Evolutionary conservation across 2,797 vertebrate genomes (phyloP), one percentile per base, ranked within the genome.

Genomic region (Melanotaenia pygmaea): DNA sequence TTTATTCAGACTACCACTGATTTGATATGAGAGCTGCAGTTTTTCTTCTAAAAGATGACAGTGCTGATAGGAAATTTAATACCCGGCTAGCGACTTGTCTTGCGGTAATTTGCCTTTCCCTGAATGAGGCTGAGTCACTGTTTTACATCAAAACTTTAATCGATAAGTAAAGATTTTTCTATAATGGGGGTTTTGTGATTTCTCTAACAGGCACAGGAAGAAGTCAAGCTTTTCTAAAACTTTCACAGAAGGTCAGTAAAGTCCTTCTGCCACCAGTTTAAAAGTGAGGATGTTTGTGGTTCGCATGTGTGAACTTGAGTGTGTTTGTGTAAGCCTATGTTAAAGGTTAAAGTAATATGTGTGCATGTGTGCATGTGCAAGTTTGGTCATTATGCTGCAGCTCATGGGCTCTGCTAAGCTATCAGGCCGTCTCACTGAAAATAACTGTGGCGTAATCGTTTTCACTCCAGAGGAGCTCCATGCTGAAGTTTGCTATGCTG

Each of bases 401-500:
- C 35, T 20, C 14, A 0, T 76, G 54, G n/a, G 65, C 53, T 67
- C 64, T 69, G 32, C 59, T 58, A 43, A 56, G 58, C 56, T 65
- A 43, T 67, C 43, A 59, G 26, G 5, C 37, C 62, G 60, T 64
- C 38, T 72, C 30, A 22, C 37, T 79, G 14, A 35, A 14, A 14
- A 47, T 83, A 79, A 87, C 56, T 79, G 28, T 83, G 77, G 77
- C 57, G 32, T 66, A 22, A 60, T 79, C n/a, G 20, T 92, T 86
- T 64, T 87, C 35, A 64, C 18, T 1, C 37, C 93, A 99, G 98
- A 97, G 93, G 98, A 99, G 88, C 97, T 99, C 62, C 98, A 99
- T 0, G 98, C 98, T 10, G 98, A 99, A 80, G 96, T 99, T 35
- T 99, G 98, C 83, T 99, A 98, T 7, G 98, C 98, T 0, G 98